phyloP scores from a whole-genome alignment of 2,888 invertebrate genomes.

The Adineta ricciae region DNA sequence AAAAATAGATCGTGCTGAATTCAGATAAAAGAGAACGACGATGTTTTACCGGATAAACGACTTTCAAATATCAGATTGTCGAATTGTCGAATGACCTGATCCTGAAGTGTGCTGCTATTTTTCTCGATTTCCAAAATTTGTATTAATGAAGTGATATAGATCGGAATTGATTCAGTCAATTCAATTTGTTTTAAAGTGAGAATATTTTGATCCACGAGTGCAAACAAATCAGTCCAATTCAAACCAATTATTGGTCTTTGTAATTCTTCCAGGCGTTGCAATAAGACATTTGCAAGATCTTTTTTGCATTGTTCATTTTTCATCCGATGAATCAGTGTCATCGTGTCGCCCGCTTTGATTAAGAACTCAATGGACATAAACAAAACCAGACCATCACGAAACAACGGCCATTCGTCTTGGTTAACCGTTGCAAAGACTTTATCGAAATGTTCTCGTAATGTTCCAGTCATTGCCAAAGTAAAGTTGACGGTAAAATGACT shows the following conservation, averaged over 20 bases:
- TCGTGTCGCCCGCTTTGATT: too few relatives aligned
- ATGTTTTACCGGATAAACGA: background rate
- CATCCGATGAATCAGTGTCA: background rate
- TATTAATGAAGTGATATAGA: background rate
- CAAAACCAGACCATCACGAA: background rate
- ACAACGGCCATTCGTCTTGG: background rate
- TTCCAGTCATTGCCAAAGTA: background rate
- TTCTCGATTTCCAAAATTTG: background rate
- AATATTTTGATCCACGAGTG: background rate
- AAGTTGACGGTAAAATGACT: background rate
- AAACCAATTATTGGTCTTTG: background rate
- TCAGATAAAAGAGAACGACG: background rate
- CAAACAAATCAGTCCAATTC: background rate
- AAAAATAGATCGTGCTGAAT: background rate
- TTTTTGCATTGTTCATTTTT: background rate
- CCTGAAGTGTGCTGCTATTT: background rate
- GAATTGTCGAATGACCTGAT: background rate
- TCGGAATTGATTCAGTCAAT: background rate
- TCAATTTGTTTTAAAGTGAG: background rate
- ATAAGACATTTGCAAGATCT: background rate
- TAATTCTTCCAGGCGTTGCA: background rate
- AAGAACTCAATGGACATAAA: background rate
- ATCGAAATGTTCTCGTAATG: background rate
- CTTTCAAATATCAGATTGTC: background rate
- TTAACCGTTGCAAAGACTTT: background rate